Base-by-base conservation (phyloP, 2,113 vertebrate genomes). In the Phalacrocorax carbo region DNA sequence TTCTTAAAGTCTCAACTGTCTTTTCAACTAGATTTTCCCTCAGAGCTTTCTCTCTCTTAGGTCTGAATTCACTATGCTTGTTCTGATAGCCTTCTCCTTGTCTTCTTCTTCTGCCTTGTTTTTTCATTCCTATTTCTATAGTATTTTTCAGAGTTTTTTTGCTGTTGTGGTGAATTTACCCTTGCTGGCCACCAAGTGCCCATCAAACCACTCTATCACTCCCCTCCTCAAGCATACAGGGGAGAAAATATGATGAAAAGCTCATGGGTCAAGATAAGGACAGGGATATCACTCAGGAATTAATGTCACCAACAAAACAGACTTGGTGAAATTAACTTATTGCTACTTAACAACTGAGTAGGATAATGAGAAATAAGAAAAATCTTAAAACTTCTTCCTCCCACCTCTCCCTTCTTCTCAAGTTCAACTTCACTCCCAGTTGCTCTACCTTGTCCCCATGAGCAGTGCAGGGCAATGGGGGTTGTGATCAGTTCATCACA, bases 401-500 rank as follows among this genome's bases (percentile, higher is more conserved):
- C 4, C 20, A 38, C n/a, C 8, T 44, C 11, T 61, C 11, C 14
- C 44, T 61, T 30, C 57, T 49, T 58, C 44, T 44, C 2, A 2
- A 14, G 26, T 34, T 30, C 19, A 30, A 30, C 19, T 61, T 48
- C 25, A 30, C 10, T 49, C 19, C 44, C 1, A 0, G 13, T 13
- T 77, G 36, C 34, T 49, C 26, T 38, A 5, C 73, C 15, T 49
- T 11, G 19, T 61, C 19, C 34, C 44, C 6, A 6, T 1, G 2
- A 60, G 34, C 1, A 3, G 23, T 3, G 1, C 25, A 48, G 30
- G 38, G 15, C 9, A 15, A 73, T 1, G 1, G 11, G 25, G 34
- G 18, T 16, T 36, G 25, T 1, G 4, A 14, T 60, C 25, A 16
- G 55, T 76, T 36, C 18, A 17, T 36, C 25, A 29, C 25, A 36